phyloP scores from a whole-genome alignment of 1,140 invertebrate genomes.

The Temnothorax curvispinosus region DNA sequence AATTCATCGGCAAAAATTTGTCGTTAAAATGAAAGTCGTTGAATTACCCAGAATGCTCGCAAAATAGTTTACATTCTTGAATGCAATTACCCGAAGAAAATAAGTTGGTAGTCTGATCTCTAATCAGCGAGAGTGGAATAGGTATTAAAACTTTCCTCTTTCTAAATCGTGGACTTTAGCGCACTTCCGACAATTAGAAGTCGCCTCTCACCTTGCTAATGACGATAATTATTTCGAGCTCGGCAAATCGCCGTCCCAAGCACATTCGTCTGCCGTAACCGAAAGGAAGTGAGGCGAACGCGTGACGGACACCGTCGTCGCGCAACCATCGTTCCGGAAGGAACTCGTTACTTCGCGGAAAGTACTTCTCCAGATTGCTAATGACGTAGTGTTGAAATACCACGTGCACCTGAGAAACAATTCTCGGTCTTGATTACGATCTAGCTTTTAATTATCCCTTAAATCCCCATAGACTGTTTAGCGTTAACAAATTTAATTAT shows the following conservation, averaged over 20 bases:
- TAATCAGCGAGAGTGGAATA: neutral
- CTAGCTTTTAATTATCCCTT: neutral
- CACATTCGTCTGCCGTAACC: conserved; percentile 94
- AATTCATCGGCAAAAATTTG: neutral
- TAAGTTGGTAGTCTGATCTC: neutral
- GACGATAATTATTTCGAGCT: conserved; percentile 91
- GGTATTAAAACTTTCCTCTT: neutral
- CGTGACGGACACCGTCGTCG: conserved; percentile 84
- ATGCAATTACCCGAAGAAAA: neutral
- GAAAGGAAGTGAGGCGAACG: conserved; percentile 93
- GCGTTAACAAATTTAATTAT: neutral
- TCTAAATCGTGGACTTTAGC: neutral
- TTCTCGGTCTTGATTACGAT: neutral
- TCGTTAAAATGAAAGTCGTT: neutral
- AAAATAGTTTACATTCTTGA: neutral
- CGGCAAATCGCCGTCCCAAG: conserved; percentile 92
- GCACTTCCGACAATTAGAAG: neutral
- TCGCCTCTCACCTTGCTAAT: conserved; percentile 87
- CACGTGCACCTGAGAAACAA: conserved; percentile 89
- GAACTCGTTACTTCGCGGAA: conserved; percentile 89
- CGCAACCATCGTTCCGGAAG: conserved; percentile 92
- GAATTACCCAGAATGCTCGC: neutral
- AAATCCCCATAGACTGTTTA: neutral
- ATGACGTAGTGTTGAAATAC: conserved; percentile 94
- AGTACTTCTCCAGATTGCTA: conserved; percentile 91